Evolutionary conservation across 92 coral and sea anemone species (phyloP), one percentile per base, ranked within the genome.

Genomic region (Metridium senile): DNA sequence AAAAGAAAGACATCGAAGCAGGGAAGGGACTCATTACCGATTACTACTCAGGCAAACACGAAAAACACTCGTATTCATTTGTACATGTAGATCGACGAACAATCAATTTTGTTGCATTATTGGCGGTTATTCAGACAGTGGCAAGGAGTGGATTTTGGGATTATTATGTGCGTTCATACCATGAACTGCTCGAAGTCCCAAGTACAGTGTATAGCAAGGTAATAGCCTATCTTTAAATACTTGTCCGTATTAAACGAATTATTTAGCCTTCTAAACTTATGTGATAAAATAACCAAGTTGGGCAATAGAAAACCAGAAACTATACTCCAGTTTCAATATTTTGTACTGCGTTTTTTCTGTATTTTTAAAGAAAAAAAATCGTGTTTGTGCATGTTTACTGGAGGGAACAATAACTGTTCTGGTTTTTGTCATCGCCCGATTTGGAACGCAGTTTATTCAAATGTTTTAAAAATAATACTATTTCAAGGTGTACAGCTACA

Each of bases 81-180:
- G 84, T 75, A 1, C 86, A 74, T 20, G 80, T 82, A 16, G 84
- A 83, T 61, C 80, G 89, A 19, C 73, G 85, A 52, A 46, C 86
- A 35, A 78, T 75, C 26, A 85, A 70, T 35, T 65, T 70, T 28
- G 73, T 72, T n/a, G 58, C 87, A 1, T 39, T 86, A 29, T 26
- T 90, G 72, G 83, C 82, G 64, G 43, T 86, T 17, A 72, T 84
- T 33, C 90, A 86, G 69, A 74, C 84, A 1, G 66, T 85, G 11
- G 79, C 72, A 43, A 83, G 95, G 49, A 78, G 89, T 26, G 85
- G 80, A 21, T 72, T 90, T 85, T 90, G 95, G 95, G 95, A 90
- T 58, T 81, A 90, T 74, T 86, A 73, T 43, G 61, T 86, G 2
- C 80, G 78, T 33, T 79, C 85, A 11, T 90, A 90, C 68, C 91